Conservation (phyloP, 2,113 vertebrate species). For the Zosterops lateralis region DNA sequence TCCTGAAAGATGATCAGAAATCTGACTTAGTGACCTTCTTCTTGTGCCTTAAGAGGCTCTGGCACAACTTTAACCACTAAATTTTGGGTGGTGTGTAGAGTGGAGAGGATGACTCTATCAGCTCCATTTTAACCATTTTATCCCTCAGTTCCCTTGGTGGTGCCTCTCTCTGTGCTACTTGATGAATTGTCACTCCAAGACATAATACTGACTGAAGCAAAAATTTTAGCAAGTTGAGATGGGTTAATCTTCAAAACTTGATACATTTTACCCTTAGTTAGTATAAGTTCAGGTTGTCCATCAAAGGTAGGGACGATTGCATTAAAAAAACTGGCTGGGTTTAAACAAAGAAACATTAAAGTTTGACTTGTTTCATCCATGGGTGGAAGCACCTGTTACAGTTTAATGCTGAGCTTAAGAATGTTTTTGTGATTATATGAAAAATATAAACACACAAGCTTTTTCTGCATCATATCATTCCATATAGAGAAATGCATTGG, state of each 20-base stretch:
- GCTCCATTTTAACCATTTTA: not conserved
- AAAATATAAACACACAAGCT: slow-evolving; percentile 3
- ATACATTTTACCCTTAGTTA: not conserved
- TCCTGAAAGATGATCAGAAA: not conserved
- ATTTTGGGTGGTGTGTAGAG: not conserved
- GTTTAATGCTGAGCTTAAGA: not conserved
- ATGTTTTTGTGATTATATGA: slow-evolving; percentile 14
- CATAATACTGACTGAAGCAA: not conserved
- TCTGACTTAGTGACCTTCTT: not conserved
- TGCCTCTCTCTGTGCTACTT: not conserved
- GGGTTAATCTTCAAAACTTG: not conserved
- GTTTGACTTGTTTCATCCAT: not conserved
- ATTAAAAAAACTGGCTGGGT: not conserved
- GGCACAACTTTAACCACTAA: not conserved
- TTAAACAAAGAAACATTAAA: not conserved
- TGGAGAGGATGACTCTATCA: not conserved
- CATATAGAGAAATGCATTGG: not conserved
- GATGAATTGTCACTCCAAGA: not conserved
- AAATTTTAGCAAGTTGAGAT: not conserved
- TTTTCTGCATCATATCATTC: not conserved
- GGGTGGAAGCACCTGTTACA: not conserved
- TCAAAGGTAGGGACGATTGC: not conserved
- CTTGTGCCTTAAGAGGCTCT: not conserved
- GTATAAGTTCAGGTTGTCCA: not conserved
- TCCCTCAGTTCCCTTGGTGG: not conserved